Evolutionary conservation across 1,140 invertebrate genomes (phyloP).

Genomic region (Phymorhynchus buccinoides): DNA sequence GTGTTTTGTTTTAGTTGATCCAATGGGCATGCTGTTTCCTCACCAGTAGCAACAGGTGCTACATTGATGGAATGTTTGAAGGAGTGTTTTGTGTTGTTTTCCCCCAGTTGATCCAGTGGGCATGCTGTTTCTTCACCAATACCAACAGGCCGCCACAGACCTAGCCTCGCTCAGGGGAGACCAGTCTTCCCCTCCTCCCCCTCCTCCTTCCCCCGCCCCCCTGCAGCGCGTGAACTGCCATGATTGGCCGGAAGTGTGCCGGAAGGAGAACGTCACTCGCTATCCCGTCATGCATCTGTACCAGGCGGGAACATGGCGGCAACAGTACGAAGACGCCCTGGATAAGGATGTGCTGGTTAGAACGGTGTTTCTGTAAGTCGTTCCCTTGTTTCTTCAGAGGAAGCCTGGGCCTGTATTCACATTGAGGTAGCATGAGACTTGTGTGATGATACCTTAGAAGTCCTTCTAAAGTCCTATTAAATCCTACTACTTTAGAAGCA

Average conservation of each 20-base stretch:
- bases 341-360: constrained; percentile 58
- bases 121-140: constrained; percentile 55
- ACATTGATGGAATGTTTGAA: too few species aligned
- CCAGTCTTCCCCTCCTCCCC: constrained; percentile 31
- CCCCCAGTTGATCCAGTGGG: constrained; percentile 61
- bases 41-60: too few species aligned
- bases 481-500: too few species aligned
- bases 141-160: constrained; percentile 48
- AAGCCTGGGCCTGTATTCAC: too few species aligned
- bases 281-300: constrained; percentile 63
- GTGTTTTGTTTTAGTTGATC: too few species aligned
- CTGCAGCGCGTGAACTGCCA: constrained; percentile 62
- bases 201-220: constrained; percentile 33
- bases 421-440: too few species aligned
- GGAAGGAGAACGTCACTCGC: constrained; percentile 57
- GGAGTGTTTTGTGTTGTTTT: background rate
- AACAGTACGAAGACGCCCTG: constrained; percentile 59
- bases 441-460: too few species aligned
- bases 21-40: too few species aligned
- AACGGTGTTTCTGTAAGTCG: constrained; percentile 60
- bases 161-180: constrained; percentile 34
- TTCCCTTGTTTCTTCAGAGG: background rate
- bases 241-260: constrained; percentile 69
- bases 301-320: constrained; percentile 44
- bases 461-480: too few species aligned